Base-by-base conservation (phyloP, 2,888 invertebrate genomes). In the Polyommatus iphigenia region DNA sequence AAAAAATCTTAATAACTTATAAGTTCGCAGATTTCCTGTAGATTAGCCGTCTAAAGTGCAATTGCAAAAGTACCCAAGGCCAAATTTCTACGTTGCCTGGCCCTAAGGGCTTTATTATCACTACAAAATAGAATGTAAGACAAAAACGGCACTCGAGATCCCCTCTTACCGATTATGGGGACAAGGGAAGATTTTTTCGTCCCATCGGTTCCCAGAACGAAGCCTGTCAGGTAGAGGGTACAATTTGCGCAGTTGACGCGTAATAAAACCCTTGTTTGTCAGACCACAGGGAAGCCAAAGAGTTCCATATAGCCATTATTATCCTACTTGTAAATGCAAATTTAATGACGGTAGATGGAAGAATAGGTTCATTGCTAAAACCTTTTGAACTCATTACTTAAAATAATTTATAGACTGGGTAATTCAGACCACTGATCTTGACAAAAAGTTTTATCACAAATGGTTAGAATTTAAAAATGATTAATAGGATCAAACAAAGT, bases 131-230 rank as follows among this genome's bases (percentile, higher is more conserved):
- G 89, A 87, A 86, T 81, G 84, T 83, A 84, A 87, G 88, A 91
- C 88, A 93, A 93, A 93, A 93, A 92, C 88, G 85, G 87, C 91
- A 91, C 93, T 93, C 89, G 89, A 93, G 88, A 90, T 87, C 91
- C 91, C 89, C 89, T 90, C 89, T 89, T 88, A 86, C 82, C 85
- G 83, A 88, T 90, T 94, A 91, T 93, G 93, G 92, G 93, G 92
- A 93, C 88, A 89, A 87, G 88, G 86, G 84, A 78, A 82, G 87
- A 90, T 92, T 83, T 83, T 86, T 91, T 91, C 76, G 88, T 85
- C 86, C 81, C 81, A 81, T 80, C 82, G 82, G 82, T 92, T 92
- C 91, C 87, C 80, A 84, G 92, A 92, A 92, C 83, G 81, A 83
- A 83, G 83, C 82, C 83, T 54, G 84, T 88, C 93, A 93, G 93